Percentiles rank a stretch among this genome's conserved stretches.
Evolutionary conservation across 2,113 vertebrate genomes (phyloP).

Genomic region (Riparia riparia): DNA sequence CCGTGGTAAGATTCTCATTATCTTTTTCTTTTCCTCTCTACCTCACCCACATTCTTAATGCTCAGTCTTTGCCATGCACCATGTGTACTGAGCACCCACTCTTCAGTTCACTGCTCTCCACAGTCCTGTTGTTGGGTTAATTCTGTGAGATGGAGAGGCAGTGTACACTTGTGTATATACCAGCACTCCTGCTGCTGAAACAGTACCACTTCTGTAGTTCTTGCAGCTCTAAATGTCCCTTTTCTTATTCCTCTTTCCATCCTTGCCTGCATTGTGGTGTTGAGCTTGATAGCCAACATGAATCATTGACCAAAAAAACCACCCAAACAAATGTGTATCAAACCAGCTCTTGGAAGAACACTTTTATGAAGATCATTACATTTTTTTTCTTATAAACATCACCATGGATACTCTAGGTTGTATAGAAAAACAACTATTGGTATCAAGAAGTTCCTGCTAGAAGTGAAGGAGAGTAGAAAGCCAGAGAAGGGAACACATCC

Average conservation of each 20-base stretch:
- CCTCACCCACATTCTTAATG: background rate
- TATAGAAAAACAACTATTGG: background rate
- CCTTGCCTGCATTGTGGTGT: background rate
- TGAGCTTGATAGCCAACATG: background rate
- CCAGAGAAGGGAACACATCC: background rate
- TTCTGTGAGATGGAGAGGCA: slow-evolving; percentile 18
- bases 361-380: slow-evolving; percentile 7
- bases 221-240: background rate
- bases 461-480: background rate
- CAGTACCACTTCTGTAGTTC: background rate
- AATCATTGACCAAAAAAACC: background rate
- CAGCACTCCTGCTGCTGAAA: background rate
- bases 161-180: background rate
- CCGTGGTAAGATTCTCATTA: background rate
- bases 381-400: background rate
- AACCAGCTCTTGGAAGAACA: background rate
- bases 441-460: background rate
- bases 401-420: background rate
- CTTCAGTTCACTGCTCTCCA: slow-evolving; percentile 19
- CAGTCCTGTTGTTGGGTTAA: background rate
- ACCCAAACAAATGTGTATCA: background rate
- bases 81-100: background rate
- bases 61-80: background rate
- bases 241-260: background rate
- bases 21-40: background rate